These are phyloP conservation scores for Melanostigma gelatinosum DNA, from an alignment of 2,113 vertebrate genomes.

Conservation along the genomic window DNA sequence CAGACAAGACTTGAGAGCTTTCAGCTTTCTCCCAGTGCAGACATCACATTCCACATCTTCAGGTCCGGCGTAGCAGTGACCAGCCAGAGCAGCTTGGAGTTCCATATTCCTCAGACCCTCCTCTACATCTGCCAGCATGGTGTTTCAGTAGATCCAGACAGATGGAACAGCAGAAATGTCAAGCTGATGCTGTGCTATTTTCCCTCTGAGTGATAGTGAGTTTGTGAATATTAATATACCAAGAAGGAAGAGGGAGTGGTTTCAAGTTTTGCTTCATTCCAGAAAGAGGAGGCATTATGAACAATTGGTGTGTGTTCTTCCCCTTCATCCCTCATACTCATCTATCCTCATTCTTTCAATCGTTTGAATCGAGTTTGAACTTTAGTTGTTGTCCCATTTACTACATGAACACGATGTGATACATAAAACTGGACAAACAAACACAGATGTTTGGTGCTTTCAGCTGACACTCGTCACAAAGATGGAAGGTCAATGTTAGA, in stretches of 20 bases:
- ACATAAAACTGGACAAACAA: too few relatives aligned
- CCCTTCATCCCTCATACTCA: background rate
- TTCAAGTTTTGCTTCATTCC: background rate
- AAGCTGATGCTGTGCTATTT: slow-evolving; percentile 17
- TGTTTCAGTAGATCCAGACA: slow-evolving; percentile 18
- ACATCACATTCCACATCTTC: slow-evolving; percentile 25
- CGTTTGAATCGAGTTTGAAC: background rate
- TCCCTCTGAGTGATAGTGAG: background rate
- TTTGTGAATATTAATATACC: background rate
- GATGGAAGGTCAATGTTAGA: too few relatives aligned
- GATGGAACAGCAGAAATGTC: slow-evolving; percentile 30
- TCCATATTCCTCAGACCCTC: background rate
- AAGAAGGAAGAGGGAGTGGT: background rate
- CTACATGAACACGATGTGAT: too few relatives aligned
- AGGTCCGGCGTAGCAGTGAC: background rate
- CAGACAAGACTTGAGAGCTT: slow-evolving; percentile 40
- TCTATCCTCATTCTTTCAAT: background rate
- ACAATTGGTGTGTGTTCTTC: background rate
- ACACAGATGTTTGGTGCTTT: too few relatives aligned
- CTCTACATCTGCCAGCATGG: background rate
- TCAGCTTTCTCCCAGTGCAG: slow-evolving; percentile 23
- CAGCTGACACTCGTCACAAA: too few relatives aligned
- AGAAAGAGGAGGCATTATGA: background rate
- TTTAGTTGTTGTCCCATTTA: too few relatives aligned
- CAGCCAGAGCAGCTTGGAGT: background rate